Evolutionary conservation across 2,113 vertebrate species (phyloP).

Genomic region (Agelaius tricolor): DNA sequence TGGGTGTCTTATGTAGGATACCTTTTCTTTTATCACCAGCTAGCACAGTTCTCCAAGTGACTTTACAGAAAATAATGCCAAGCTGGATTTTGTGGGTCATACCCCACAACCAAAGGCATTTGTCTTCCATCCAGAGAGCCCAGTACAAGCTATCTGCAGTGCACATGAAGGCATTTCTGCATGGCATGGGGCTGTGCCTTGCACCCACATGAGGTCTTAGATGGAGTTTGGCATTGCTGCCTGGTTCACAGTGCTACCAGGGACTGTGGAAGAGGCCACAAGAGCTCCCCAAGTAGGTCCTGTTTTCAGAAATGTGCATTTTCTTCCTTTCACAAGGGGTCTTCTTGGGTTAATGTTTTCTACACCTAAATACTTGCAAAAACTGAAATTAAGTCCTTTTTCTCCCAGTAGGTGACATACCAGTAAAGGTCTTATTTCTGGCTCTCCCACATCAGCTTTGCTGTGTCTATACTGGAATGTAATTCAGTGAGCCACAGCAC

Average conservation of each 20-base stretch:
- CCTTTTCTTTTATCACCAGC: not conserved
- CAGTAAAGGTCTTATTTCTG: not conserved
- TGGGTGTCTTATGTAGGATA: not conserved
- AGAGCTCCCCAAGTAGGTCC: rapidly evolving
- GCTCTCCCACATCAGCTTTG: not conserved
- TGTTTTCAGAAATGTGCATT: not conserved
- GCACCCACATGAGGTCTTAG: not conserved
- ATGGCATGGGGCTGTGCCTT: rapidly evolving
- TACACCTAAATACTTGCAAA: not conserved
- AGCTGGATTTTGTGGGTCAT: not conserved
- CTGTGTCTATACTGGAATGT: not conserved
- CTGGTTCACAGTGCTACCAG: rapidly evolving
- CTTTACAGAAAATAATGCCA: not conserved
- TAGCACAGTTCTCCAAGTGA: not conserved
- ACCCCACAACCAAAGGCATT: not conserved
- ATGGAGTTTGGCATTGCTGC: not conserved
- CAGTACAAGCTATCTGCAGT: not conserved
- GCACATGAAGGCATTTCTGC: not conserved
- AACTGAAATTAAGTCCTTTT: not conserved
- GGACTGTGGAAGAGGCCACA: rapidly evolving
- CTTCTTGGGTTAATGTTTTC: not conserved
- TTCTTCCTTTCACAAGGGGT: not conserved
- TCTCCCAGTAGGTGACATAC: not conserved
- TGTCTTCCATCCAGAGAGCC: not conserved
- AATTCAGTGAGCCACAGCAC: not conserved